phyloP scores from a whole-genome alignment of 92 coral and sea anemone species.

The Desmophyllum pertusum region DNA sequence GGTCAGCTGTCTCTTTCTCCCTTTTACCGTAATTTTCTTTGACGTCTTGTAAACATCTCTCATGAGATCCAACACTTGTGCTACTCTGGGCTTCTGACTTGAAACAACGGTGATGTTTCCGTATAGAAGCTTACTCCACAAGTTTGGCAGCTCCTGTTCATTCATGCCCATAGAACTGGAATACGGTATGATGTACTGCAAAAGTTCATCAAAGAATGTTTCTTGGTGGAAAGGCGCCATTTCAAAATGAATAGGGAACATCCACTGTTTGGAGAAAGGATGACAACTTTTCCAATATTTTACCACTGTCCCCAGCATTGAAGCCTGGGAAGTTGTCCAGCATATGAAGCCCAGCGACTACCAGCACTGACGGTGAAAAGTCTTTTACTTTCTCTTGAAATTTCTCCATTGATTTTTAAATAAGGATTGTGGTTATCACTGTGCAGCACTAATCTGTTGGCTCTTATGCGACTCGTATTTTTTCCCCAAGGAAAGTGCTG shows the following conservation, averaged over 20 bases:
- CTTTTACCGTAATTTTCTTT: slow-evolving; percentile 42
- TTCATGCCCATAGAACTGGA: slow-evolving; percentile 89
- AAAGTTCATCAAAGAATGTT: slow-evolving; percentile 71
- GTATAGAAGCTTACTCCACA: slow-evolving; percentile 68
- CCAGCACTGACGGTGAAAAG: slow-evolving; percentile 70
- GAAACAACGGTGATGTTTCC: slow-evolving; percentile 81
- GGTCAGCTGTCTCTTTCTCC: slow-evolving; percentile 63
- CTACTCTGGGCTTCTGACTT: slow-evolving; percentile 92
- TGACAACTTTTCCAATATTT: slow-evolving; percentile 65
- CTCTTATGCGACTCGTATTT: slow-evolving; percentile 77
- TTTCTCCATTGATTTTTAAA: slow-evolving; percentile 61
- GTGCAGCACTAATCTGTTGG: slow-evolving; percentile 85
- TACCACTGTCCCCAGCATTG: slow-evolving; percentile 62
- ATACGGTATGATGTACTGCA: slow-evolving; percentile 83
- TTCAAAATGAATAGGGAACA: slow-evolving; percentile 86
- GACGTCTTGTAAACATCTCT: slow-evolving; percentile 78
- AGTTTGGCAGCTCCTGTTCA: slow-evolving; percentile 95
- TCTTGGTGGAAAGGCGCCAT: slow-evolving; percentile 93
- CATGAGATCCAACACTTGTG: slow-evolving; percentile 81
- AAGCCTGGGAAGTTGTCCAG: slow-evolving; percentile 85
- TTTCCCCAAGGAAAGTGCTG: slow-evolving; percentile 79
- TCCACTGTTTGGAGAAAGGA: slow-evolving; percentile 61
- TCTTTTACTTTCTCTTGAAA: slow-evolving; percentile 54
- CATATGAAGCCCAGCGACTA: slow-evolving; percentile 89
- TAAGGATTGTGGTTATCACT: slow-evolving; percentile 87